These are phyloP conservation scores for Phylloscopus whistleri DNA, from an alignment of 2,113 vertebrate species.

Conservation along the genomic window DNA sequence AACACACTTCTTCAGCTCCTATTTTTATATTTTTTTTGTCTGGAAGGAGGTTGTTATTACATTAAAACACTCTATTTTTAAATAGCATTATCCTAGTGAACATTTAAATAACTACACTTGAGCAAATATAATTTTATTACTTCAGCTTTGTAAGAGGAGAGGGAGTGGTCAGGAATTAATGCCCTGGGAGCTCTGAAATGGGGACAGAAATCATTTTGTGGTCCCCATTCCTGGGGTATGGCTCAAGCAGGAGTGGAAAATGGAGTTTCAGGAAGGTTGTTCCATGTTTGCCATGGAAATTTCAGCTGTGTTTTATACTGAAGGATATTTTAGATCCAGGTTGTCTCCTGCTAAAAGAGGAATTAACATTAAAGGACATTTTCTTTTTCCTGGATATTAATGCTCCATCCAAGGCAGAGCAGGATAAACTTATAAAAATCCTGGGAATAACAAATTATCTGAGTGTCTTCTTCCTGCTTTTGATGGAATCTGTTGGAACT, in stretches of 20 bases:
- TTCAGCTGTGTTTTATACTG: neutral
- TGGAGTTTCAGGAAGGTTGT: neutral
- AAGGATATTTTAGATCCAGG: neutral
- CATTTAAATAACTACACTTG: neutral
- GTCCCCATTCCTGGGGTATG: neutral
- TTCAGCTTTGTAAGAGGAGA: neutral
- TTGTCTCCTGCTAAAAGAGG: neutral
- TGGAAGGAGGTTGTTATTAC: neutral
- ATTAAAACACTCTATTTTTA: neutral
- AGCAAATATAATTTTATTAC: neutral
- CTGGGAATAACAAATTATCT: neutral
- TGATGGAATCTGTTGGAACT: neutral
- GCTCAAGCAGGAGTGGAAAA: neutral
- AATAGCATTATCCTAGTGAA: neutral
- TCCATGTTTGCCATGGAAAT: neutral
- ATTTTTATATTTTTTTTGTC: neutral
- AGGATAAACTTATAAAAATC: neutral
- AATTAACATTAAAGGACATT: neutral
- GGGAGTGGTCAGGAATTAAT: neutral
- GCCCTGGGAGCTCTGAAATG: rapidly evolving
- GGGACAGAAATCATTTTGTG: neutral
- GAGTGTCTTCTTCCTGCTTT: neutral
- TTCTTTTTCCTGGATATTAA: neutral
- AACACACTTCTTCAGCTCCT: neutral
- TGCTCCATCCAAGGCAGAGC: neutral